Conservation (phyloP, 2,888 invertebrate species). For the Zootermopsis nevadensis region DNA sequence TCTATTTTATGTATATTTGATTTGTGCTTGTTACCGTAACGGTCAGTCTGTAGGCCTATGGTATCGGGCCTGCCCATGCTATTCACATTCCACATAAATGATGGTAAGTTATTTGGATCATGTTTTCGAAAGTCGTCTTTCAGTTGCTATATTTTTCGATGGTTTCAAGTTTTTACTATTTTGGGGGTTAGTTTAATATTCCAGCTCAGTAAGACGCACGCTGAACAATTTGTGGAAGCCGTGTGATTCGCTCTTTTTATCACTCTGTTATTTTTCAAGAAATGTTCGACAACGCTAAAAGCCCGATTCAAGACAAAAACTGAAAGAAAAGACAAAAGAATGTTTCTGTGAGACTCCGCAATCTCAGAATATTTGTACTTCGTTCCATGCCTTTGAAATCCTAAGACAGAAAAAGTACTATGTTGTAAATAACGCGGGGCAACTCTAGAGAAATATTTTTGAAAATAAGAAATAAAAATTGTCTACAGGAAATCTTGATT, state of each 20-base stretch:
- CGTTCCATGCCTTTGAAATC: constrained; percentile 6
- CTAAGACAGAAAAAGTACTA: background rate
- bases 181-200: background rate
- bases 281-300: constrained; percentile 26
- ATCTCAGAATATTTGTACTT: constrained; percentile 12
- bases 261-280: constrained; percentile 14
- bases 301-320: constrained; percentile 20
- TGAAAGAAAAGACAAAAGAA: constrained; percentile 33
- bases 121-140: background rate
- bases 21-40: background rate
- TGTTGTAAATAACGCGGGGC: background rate
- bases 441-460: constrained; percentile 2
- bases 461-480: background rate
- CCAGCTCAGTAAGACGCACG: constrained; percentile 3
- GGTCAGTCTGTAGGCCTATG: background rate
- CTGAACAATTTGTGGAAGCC: constrained; percentile 18
- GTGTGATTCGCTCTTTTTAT: background rate
- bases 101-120: constrained; percentile 5
- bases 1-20: background rate
- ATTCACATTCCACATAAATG: background rate
- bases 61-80: background rate
- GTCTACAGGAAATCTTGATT: background rate
- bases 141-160: constrained; percentile 6
- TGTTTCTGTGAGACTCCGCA: background rate
- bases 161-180: background rate